Evolutionary conservation across 2,113 vertebrate species (phyloP), one percentile per base, ranked within the genome.

Genomic region (Cricetomys ansorgei): DNA sequence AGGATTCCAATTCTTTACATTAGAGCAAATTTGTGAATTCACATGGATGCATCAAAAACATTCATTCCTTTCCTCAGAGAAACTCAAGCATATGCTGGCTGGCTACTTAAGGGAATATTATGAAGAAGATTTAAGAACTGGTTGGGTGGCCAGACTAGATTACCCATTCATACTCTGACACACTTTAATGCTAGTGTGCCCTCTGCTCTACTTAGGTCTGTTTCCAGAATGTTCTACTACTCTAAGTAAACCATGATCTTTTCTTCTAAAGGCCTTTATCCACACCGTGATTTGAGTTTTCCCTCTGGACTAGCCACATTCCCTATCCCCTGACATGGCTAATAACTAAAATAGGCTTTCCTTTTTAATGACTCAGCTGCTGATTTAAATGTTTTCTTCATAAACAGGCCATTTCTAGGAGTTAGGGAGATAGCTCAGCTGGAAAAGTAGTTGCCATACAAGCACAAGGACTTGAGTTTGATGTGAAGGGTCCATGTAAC

Each of bases 361-460:
- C 65, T 19, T 70, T 55, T 55, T 27, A 87, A n/a, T 16, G 8
- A 21, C 59, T 89, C 37, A 15, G 13, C 50, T 77, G 64, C 85
- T 88, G 73, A 87, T 37, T 83, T 86, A 69, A 62, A 45, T 89
- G 48, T 43, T 84, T 94, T 96, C 81, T 88, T 64, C 57, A 57
- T 64, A 40, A n/a, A 77, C 29, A 65, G 59, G 45, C 37, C 37
- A 62, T 92, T 94, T 81, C 84, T n/a, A 53, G 79, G 79, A 55
- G 55, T n/a, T 11, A 4, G 43, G 17, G 29, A 86, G 40, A 48
- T 37, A 43, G 62, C 31, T 67, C 43, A 67, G 34, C 12, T n/a
- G 12, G 45, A 12, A 53, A 53, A 69, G 21, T 5, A 50, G 15
- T 53, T 53, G 84, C 23, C 34, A 5, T 19, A 50, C 10, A 37